Evolutionary conservation across 2,888 invertebrate genomes (phyloP), one percentile per base, ranked within the genome.

Genomic region (Pseudolycoriella hygida): DNA sequence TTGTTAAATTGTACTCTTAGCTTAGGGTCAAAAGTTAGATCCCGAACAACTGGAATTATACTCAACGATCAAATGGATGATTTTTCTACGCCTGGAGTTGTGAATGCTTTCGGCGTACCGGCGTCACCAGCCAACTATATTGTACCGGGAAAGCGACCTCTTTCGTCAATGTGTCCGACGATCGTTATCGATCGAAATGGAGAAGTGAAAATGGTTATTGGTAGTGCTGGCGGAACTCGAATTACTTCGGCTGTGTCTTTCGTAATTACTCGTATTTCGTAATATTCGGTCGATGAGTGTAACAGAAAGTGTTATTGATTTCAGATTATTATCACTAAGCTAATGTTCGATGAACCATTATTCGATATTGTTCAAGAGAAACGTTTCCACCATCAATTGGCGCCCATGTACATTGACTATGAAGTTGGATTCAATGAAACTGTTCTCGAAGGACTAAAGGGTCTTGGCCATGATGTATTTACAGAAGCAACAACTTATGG

Each of bases 101-200:
- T 84, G 2, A 83, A 75, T 49, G 64, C 68, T 1, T 84, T 77
- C 56, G 76, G 73, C 5, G 57, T 84, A 43, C 80, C 80, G 1
- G 80, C 88, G 0, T 83, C 84, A 1, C 74, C 76, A 1, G 76
- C 79, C 11, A 92, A 92, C 67, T 79, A 74, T 59, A 76, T 89
- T 42, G 66, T 61, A 12, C 82, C 87, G 0, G 78, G 80, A 1
- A 81, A 85, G 56, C 69, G 82, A 46, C 85, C 90, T 0, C 65
- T 88, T 50, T 88, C 88, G 20, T 88, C 87, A 0, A 90, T 88
- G 86, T 75, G 75, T 44, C 90, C 90, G 0, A 70, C 77, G 19
- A 74, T 92, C 25, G 66, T 89, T 8, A 62, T 80, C 2, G 71
- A 79, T 50, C 61, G 62, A 6, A 61, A 73, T 8, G 72, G 73